Base-by-base conservation (phyloP, 2,888 invertebrate species). In the Melipona beecheii region DNA sequence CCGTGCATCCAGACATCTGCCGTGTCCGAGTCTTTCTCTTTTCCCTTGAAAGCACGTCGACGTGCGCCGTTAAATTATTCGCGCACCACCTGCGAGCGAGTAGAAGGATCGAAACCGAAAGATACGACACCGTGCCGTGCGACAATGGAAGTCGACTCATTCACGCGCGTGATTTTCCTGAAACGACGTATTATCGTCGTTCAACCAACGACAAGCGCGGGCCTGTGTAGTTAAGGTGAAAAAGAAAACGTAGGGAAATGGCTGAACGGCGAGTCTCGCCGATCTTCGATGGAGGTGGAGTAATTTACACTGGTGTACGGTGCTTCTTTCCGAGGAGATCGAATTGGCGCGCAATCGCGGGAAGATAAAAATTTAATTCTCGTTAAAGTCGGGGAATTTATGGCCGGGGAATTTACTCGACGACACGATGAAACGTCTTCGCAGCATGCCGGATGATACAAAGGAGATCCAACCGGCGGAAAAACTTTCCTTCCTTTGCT, bases 1-100 rank as follows among this genome's bases (percentile, higher is more conserved):
- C 86, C 89, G 88, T 89, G 75, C 82, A 83, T 81, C 86, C 83
- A 87, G 88, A 90, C 92, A 92, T 91, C 91, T 91, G 92, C 87
- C 82, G 36, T 54, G 64, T 74, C 68, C 68, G n/a, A 52, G 60
- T 24, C 50, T 43, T 60, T 31, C 71, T 36, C 65, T 62, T 70
- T 62, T 13, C 21, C 24, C 43, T 31, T 27, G 27, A 58, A 79
- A 73, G 58, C 72, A 49, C 58, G 70, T 71, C 58, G 2, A n/a
- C 36, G 21, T 71, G 74, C 64, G 78, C 68, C 43, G 49, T 31
- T 50, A 52, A 66, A 84, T 75, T 75, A 78, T 78, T 83, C 75
- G 79, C 54, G 60, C 62, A 50, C 60, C 49, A 27, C 15, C 50
- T 60, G 36, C 65, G 56, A 70, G 19, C 19, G 70, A 56, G 78